These are phyloP conservation scores for Periparus ater DNA, from an alignment of 2,797 vertebrate genomes.

Conservation along the genomic window DNA sequence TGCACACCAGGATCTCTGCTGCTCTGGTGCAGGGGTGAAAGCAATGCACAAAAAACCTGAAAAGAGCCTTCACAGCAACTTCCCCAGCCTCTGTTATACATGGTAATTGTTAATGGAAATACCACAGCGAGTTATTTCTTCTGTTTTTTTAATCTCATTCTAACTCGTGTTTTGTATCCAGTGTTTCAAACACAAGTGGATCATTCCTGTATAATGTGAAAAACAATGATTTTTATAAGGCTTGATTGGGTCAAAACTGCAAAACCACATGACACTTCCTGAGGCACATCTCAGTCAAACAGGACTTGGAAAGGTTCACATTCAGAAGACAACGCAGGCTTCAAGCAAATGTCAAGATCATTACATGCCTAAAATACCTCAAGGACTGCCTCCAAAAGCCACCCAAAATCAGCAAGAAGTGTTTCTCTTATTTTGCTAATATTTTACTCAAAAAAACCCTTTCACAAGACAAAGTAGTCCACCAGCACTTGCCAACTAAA, in stretches of 20 bases:
- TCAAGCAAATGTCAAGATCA: background rate
- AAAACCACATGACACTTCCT: background rate
- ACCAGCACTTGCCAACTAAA: background rate
- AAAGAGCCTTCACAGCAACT: background rate
- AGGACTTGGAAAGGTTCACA: background rate
- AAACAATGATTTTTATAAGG: background rate
- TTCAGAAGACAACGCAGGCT: background rate
- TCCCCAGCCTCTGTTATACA: background rate
- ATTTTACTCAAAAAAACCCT: background rate
- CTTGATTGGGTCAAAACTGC: background rate
- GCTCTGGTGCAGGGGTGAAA: background rate
- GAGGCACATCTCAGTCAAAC: background rate
- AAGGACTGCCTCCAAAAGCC: background rate
- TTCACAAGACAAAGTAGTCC: background rate
- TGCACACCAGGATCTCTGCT: background rate
- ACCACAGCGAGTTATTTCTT: background rate
- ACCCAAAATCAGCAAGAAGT: background rate
- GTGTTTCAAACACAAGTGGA: background rate
- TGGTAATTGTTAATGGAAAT: background rate
- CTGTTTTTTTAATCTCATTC: background rate
- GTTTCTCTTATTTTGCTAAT: background rate
- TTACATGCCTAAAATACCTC: background rate
- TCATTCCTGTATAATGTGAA: background rate
- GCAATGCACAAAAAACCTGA: background rate
- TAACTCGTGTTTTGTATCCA: background rate